Percentiles rank a stretch among this genome's conserved stretches.
phyloP scores from a whole-genome alignment of 2,113 vertebrate genomes.

The Gobiocypris rarus region DNA sequence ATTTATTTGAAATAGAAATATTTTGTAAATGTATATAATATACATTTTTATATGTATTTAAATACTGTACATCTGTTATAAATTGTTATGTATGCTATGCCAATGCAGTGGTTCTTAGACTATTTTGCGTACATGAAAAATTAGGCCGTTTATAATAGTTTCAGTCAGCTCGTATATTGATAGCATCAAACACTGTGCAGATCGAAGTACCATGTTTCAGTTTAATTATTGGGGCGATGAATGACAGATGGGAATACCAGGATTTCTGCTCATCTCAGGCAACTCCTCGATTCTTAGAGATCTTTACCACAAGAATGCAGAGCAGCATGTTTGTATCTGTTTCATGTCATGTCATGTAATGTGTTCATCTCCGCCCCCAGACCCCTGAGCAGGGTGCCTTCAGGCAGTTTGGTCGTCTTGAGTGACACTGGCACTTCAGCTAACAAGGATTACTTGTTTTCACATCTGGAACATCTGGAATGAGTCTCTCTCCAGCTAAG shows the following conservation, averaged over 20 bases:
- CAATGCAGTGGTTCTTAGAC: no score
- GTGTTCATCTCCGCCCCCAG: conserved; percentile 6
- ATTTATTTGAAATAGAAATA: no score
- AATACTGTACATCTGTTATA: background rate
- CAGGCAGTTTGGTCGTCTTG: conserved; percentile 15
- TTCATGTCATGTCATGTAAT: conserved; percentile 33
- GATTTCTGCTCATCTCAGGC: conserved; percentile 23
- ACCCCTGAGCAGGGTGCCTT: background rate
- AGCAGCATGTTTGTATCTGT: conserved; percentile 2
- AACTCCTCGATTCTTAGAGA: background rate
- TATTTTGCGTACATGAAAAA: background rate
- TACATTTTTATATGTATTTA: no score
- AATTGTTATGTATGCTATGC: no score
- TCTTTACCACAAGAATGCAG: conserved; percentile 7
- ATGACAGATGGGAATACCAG: background rate
- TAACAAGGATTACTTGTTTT: conserved; percentile 53
- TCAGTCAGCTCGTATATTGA: background rate
- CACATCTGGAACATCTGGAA: conserved; percentile 37
- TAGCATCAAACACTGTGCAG: background rate
- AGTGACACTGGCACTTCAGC: conserved; percentile 24
- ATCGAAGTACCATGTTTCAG: conserved; percentile 14
- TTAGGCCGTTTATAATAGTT: background rate
- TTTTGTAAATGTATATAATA: no score
- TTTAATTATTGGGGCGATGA: background rate
- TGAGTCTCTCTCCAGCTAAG: background rate